Conservation (phyloP, 2,888 invertebrate species). For the Leucania comma region DNA sequence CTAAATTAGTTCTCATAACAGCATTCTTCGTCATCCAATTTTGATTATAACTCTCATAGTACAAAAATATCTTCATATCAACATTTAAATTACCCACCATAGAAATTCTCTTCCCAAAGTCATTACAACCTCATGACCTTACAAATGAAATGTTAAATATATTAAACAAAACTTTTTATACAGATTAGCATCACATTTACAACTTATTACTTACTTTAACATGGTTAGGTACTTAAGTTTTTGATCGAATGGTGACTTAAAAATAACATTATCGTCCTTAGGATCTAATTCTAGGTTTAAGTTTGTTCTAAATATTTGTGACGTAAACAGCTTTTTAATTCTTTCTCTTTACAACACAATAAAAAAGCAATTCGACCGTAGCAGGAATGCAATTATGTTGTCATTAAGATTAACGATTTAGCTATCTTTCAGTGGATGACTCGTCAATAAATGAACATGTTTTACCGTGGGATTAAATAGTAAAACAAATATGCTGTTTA, state of each 20-base stretch:
- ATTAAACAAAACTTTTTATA: slow-evolving; percentile 26
- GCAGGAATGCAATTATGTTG: not conserved
- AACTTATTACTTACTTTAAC: not conserved
- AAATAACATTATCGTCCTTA: not conserved
- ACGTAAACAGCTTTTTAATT: slow-evolving; percentile 10
- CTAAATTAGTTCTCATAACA: not conserved
- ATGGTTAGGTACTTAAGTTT: not conserved
- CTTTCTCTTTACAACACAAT: not conserved
- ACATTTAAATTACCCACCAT: slow-evolving; percentile 18
- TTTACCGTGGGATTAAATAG: too few relatives aligned
- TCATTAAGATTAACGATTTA: too few relatives aligned
- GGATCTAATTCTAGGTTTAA: slow-evolving; percentile 5
- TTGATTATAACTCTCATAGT: not conserved
- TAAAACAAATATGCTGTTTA: too few relatives aligned
- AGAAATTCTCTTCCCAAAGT: slow-evolving; percentile 6
- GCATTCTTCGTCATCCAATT: not conserved
- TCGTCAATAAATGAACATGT: too few relatives aligned
- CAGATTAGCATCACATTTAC: slow-evolving; percentile 48
- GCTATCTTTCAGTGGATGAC: too few relatives aligned
- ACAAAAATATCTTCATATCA: slow-evolving; percentile 28
- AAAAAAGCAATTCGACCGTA: not conserved
- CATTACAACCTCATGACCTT: slow-evolving; percentile 32
- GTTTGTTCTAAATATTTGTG: slow-evolving; percentile 4
- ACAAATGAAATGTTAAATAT: slow-evolving; percentile 29
- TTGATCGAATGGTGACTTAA: not conserved